Conservation (phyloP, 2,797 vertebrate species). For the Scolopax rusticola region DNA sequence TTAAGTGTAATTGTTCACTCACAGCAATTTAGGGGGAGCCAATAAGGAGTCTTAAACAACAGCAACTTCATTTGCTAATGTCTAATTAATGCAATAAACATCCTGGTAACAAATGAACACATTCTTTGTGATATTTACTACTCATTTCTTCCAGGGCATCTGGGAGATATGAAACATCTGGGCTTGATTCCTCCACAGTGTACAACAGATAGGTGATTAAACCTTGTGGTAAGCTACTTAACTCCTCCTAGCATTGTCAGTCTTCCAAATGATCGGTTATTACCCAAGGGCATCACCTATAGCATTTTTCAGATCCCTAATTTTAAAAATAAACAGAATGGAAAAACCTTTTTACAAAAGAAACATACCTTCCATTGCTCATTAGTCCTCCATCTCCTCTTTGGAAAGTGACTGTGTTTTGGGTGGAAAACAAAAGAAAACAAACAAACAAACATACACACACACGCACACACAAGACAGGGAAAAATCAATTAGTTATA, state of each 20-base stretch:
- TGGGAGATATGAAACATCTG: conserved; percentile 91
- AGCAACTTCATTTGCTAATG: conserved; percentile 93
- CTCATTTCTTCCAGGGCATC: conserved; percentile 82
- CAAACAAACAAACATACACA: conserved; percentile 28
- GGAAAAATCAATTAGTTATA: conserved; percentile 65
- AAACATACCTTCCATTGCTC: conserved; percentile 96
- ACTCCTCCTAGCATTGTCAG: conserved; percentile 67
- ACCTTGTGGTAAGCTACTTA: conserved; percentile 71
- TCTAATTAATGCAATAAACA: conserved; percentile 99
- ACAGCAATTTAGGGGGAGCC: conserved; percentile 93
- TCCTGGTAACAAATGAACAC: conserved; percentile 91
- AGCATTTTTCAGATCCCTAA: conserved; percentile 35
- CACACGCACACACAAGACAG: conserved; percentile 46
- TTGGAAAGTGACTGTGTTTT: conserved; percentile 94
- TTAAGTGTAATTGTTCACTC: conserved; percentile 97
- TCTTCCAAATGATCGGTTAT: conserved; percentile 54
- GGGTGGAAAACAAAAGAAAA: conserved; percentile 27
- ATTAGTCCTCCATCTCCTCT: conserved; percentile 98
- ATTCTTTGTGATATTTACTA: conserved; percentile 83
- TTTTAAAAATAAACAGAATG: conserved; percentile 45
- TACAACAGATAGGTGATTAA: conserved; percentile 80
- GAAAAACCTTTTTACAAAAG: conserved; percentile 26
- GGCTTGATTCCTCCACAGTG: conserved; percentile 82
- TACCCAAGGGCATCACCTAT: conserved; percentile 20
- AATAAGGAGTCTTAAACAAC: conserved; percentile 93